These are phyloP conservation scores for Belgica antarctica DNA, from an alignment of 2,888 invertebrate genomes.

Conservation along the genomic window DNA sequence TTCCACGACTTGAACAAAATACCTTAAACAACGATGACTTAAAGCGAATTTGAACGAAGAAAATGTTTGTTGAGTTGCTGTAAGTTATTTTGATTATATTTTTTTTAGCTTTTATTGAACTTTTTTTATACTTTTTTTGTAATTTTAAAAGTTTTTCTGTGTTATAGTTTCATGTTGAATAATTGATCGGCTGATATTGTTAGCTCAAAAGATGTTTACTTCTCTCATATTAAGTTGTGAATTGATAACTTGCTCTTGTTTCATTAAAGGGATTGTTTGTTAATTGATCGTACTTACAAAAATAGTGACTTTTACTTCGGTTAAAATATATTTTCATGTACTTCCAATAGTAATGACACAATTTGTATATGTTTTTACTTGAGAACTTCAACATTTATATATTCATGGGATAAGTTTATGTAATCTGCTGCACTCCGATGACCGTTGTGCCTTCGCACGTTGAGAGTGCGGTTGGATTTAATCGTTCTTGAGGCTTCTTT, in stretches of 20 bases:
- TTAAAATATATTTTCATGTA: slow-evolving; percentile 6
- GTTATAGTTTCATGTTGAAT: not conserved
- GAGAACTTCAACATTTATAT: slow-evolving; percentile 1
- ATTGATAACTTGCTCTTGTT: not conserved
- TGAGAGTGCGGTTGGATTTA: not conserved
- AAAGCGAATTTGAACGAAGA: too few relatives aligned
- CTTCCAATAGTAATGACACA: not conserved
- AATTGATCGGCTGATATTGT: not conserved
- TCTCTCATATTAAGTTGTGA: slow-evolving; percentile 43
- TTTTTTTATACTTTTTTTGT: slow-evolving; percentile 31
- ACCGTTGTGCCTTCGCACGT: not conserved
- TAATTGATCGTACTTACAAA: slow-evolving; percentile 20
- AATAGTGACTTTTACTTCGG: slow-evolving; percentile 10
- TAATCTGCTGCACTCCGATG: not conserved
- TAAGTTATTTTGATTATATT: slow-evolving; percentile 41
- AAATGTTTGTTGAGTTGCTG: too few relatives aligned
- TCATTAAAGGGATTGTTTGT: slow-evolving; percentile 8
- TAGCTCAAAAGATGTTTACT: slow-evolving; percentile 11
- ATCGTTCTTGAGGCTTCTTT: slow-evolving; percentile 1
- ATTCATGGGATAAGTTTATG: not conserved
- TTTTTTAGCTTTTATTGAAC: slow-evolving; percentile 34
- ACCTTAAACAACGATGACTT: too few relatives aligned
- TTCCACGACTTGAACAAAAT: too few relatives aligned
- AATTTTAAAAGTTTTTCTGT: slow-evolving; percentile 32
- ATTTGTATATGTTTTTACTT: too few relatives aligned